phyloP scores from a whole-genome alignment of 2,888 invertebrate genomes.

The Lasioglossum pauxillum region DNA sequence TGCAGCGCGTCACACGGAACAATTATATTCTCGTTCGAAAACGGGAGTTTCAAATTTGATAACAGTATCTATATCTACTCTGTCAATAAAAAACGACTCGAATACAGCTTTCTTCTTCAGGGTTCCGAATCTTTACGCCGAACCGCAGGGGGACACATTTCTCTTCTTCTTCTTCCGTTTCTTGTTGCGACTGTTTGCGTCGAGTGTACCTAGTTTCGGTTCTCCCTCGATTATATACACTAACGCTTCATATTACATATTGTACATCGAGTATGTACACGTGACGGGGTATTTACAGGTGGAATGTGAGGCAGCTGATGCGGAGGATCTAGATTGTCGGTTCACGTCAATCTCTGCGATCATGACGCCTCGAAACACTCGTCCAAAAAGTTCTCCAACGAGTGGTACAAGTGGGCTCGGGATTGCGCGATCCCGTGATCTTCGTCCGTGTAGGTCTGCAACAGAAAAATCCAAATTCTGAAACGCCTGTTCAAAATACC shows the following conservation, averaged over 20 bases:
- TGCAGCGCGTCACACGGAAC: background rate
- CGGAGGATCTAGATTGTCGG: slow-evolving; percentile 65
- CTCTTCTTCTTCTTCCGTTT: background rate
- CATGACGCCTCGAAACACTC: slow-evolving; percentile 85
- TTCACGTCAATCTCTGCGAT: slow-evolving; percentile 60
- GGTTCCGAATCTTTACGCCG: background rate
- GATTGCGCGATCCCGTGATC: slow-evolving; percentile 94
- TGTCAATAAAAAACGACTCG: slow-evolving; percentile 8
- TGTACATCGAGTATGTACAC: slow-evolving; percentile 82
- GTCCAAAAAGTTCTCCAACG: slow-evolving; percentile 93
- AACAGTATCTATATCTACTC: background rate
- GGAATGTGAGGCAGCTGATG: slow-evolving; percentile 67
- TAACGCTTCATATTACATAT: slow-evolving; percentile 80
- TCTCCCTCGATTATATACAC: slow-evolving; percentile 73
- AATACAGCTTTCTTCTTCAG: background rate
- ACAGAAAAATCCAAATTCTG: background rate
- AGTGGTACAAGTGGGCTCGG: slow-evolving; percentile 95
- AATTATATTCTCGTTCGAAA: background rate
- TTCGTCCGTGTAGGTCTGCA: slow-evolving; percentile 96
- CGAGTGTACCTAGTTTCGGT: slow-evolving; percentile 28
- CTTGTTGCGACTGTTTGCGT: slow-evolving; percentile 8
- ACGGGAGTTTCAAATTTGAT: background rate
- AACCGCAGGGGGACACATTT: background rate
- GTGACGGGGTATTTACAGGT: slow-evolving; percentile 72
- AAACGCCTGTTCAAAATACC: background rate